Percentiles rank a stretch among this genome's conserved stretches.
Conservation (phyloP, 1,140 invertebrate genomes). For the Stratiolaelaps scimitus region DNA sequence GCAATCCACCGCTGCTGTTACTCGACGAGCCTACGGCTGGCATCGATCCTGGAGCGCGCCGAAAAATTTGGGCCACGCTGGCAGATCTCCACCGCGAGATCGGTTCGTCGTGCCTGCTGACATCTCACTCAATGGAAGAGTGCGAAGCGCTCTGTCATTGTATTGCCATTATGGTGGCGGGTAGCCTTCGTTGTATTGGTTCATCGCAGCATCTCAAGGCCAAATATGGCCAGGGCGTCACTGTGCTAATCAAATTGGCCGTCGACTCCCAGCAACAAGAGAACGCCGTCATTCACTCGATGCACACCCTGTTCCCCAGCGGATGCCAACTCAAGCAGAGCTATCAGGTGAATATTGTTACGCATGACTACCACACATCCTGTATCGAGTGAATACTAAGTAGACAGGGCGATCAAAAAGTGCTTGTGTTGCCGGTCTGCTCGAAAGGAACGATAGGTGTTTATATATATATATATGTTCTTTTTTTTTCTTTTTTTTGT, state of each 20-base stretch:
- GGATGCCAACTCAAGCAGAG: slow-evolving; percentile 5
- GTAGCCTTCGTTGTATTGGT: slow-evolving; percentile 58
- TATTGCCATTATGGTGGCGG: slow-evolving; percentile 75
- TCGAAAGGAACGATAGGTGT: too few species aligned
- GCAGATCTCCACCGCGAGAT: slow-evolving; percentile 32
- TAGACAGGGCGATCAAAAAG: too few species aligned
- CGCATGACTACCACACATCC: too few species aligned
- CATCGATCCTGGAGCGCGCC: slow-evolving; percentile 44
- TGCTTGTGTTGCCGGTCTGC: too few species aligned
- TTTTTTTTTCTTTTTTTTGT: too few species aligned
- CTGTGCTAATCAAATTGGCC: slow-evolving; percentile 46
- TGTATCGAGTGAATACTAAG: too few species aligned
- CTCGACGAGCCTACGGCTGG: slow-evolving; percentile 45
- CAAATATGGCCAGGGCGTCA: slow-evolving; percentile 64
- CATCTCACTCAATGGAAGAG: slow-evolving; percentile 69
- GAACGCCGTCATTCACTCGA: background rate
- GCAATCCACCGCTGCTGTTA: slow-evolving; percentile 42
- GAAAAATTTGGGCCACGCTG: slow-evolving; percentile 42
- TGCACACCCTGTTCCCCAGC: background rate
- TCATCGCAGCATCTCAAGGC: slow-evolving; percentile 54
- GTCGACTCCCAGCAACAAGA: background rate
- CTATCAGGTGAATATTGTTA: slow-evolving; percentile 6
- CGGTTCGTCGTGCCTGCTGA: slow-evolving; percentile 47
- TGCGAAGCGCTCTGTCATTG: slow-evolving; percentile 71
- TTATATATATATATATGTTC: too few species aligned